Conservation (phyloP, 2,797 vertebrate genomes). For the Lutra lutra region DNA sequence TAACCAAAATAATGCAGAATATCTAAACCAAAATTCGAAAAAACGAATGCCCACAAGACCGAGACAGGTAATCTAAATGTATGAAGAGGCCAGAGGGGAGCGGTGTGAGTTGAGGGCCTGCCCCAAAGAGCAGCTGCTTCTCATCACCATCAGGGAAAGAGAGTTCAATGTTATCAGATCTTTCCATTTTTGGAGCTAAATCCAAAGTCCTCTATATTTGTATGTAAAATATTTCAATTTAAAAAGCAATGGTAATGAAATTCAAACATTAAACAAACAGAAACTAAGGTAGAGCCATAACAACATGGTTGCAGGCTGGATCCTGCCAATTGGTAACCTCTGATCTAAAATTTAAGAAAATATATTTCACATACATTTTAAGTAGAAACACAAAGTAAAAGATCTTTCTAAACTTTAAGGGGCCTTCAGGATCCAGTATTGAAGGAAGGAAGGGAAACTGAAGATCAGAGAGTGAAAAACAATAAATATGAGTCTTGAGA, state of each 20-base stretch:
- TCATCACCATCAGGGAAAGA: neutral
- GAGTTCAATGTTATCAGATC: neutral
- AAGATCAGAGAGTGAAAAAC: conserved; percentile 35
- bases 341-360: neutral
- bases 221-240: conserved; percentile 31
- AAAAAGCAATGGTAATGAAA: conserved; percentile 12
- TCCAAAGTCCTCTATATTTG: conserved; percentile 7
- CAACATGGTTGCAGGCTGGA: neutral
- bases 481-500: conserved; percentile 23
- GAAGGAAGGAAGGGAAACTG: conserved; percentile 10
- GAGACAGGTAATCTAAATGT: neutral
- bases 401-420: conserved; percentile 35
- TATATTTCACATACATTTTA: conserved; percentile 43
- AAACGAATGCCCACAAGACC: neutral
- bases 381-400: conserved; percentile 1
- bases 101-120: neutral
- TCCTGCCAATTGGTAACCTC: neutral
- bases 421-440: neutral
- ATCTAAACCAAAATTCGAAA: conserved; percentile 36
- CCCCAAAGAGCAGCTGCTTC: neutral
- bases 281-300: neutral
- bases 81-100: neutral
- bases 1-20: conserved; percentile 18
- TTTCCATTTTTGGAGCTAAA: conserved; percentile 47
- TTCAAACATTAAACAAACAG: conserved; percentile 30